A percentile compares a stretch with the other conserved stretches of the same genome.
These are phyloP conservation scores for Anthophora plumipes DNA, from an alignment of 2,888 invertebrate genomes.

Conservation along the genomic window DNA sequence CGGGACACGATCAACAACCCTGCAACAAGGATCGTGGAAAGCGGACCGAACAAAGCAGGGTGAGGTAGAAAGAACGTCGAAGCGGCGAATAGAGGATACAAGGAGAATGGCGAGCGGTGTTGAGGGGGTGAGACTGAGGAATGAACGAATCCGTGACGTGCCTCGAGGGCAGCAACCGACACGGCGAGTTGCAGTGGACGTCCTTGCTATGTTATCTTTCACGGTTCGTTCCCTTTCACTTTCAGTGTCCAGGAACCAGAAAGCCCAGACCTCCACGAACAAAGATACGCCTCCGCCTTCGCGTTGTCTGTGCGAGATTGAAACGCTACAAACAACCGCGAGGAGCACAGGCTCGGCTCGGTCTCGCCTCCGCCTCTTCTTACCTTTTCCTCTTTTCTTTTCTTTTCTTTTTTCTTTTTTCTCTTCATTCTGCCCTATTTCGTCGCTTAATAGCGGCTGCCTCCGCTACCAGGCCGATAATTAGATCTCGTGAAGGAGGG, in stretches of 20 bases:
- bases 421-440: constrained; percentile 55
- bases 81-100: constrained; percentile 11
- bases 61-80: constrained; percentile 19
- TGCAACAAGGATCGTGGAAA: not conserved
- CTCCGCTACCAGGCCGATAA: constrained; percentile 13
- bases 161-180: constrained; percentile 82
- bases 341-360: not conserved
- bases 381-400: not conserved
- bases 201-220: constrained; percentile 84
- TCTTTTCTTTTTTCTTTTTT: too few relatives aligned
- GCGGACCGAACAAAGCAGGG: constrained; percentile 18
- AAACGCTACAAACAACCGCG: constrained; percentile 25
- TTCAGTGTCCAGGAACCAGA: constrained; percentile 82
- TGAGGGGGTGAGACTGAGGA: constrained; percentile 45
- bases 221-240: constrained; percentile 83
- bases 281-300: constrained; percentile 72
- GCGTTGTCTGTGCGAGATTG: constrained; percentile 38
- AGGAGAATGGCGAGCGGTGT: constrained; percentile 7
- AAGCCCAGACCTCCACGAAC: constrained; percentile 77
- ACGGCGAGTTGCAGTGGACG: constrained; percentile 81
- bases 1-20: not conserved
- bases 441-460: constrained; percentile 29
- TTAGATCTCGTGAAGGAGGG: constrained; percentile 6
- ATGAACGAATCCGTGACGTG: constrained; percentile 75
- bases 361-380: not conserved